phyloP scores from a whole-genome alignment of 2,113 vertebrate genomes.

The Oenanthe melanoleuca region DNA sequence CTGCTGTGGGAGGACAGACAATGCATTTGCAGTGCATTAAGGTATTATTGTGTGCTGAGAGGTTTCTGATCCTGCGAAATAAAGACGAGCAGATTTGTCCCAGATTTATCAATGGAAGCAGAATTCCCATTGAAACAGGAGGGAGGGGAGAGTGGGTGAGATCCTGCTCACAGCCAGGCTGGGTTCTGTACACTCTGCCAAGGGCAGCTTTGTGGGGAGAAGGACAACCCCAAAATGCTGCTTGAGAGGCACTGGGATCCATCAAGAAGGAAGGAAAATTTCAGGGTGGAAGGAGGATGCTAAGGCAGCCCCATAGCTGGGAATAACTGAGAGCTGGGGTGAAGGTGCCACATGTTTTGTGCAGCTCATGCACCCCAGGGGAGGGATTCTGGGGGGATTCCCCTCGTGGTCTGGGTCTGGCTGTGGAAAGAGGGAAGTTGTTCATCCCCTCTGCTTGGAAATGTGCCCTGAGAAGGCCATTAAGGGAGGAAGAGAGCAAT shows the following conservation, averaged over 20 bases:
- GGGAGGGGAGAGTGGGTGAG: neutral
- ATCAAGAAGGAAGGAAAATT: neutral
- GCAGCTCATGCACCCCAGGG: neutral
- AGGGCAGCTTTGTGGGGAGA: neutral
- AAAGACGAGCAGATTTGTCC: neutral
- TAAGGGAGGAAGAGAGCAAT: neutral
- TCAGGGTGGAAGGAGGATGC: neutral
- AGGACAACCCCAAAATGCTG: neutral
- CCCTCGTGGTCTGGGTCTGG: rapidly evolving
- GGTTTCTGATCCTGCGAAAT: neutral
- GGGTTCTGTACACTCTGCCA: rapidly evolving
- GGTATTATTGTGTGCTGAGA: neutral
- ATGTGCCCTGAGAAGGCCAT: neutral
- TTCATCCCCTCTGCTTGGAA: neutral
- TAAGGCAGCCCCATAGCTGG: neutral
- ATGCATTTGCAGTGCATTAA: slow-evolving; percentile 8
- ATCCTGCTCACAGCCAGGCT: neutral
- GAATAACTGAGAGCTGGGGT: neutral
- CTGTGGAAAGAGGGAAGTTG: neutral
- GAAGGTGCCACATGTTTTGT: neutral
- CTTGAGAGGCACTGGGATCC: rapidly evolving
- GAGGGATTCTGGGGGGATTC: neutral
- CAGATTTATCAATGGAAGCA: slow-evolving; percentile 41
- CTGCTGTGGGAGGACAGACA: neutral
- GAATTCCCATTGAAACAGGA: neutral